Conservation (phyloP, 2,888 invertebrate species). For the Parasteatoda lunata region DNA sequence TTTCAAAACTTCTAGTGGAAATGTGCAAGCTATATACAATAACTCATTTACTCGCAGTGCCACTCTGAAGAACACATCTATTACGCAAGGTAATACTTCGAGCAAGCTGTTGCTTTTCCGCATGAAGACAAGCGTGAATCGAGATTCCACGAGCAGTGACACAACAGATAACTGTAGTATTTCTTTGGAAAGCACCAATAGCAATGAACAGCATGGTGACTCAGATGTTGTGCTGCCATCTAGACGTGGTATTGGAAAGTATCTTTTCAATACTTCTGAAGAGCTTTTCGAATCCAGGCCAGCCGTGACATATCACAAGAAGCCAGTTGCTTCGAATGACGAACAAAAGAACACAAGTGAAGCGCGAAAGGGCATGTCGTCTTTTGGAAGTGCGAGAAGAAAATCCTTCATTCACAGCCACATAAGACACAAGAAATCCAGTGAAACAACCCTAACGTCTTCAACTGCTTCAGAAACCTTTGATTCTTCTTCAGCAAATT, state of each 20-base stretch:
- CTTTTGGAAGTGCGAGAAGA: slow-evolving; percentile 54
- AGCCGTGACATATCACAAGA: slow-evolving; percentile 29
- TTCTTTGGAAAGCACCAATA: slow-evolving; percentile 57
- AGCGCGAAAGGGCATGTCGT: slow-evolving; percentile 45
- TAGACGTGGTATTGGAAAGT: slow-evolving; percentile 46
- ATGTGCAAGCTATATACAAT: slow-evolving; percentile 63
- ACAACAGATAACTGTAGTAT: slow-evolving; percentile 64
- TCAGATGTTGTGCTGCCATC: slow-evolving; percentile 25
- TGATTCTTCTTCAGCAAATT: slow-evolving; percentile 27
- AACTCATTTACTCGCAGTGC: slow-evolving; percentile 34
- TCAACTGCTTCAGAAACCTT: slow-evolving; percentile 48
- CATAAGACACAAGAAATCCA: slow-evolving; percentile 61
- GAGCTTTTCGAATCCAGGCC: slow-evolving; percentile 43
- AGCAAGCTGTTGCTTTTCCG: slow-evolving; percentile 43
- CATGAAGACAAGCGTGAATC: slow-evolving; percentile 46
- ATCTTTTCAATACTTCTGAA: slow-evolving; percentile 56
- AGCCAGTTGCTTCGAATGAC: slow-evolving; percentile 26
- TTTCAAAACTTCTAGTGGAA: slow-evolving; percentile 16
- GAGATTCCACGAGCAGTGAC: slow-evolving; percentile 65
- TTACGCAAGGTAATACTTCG: not conserved
- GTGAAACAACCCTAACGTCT: slow-evolving; percentile 62
- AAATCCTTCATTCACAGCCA: slow-evolving; percentile 65
- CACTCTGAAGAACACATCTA: slow-evolving; percentile 8
- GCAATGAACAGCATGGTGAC: slow-evolving; percentile 47
- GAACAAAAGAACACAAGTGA: slow-evolving; percentile 15